Evolutionary conservation across 2,888 invertebrate species (phyloP).

Genomic region (Epistrophella euchroma): DNA sequence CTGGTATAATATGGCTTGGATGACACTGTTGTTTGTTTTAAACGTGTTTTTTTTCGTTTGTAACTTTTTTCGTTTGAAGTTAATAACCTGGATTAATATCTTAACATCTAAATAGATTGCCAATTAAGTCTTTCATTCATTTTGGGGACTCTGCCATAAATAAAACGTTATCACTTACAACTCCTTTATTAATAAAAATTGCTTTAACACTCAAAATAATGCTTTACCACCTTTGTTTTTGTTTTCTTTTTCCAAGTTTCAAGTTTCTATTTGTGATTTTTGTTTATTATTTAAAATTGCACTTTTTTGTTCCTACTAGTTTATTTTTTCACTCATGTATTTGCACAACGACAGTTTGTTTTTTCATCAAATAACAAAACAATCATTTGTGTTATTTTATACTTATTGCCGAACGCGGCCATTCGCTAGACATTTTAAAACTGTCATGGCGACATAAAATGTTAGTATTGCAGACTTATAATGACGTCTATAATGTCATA

Average conservation of each 20-base stretch:
- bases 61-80: slow-evolving; percentile 32
- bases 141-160: slow-evolving; percentile 1
- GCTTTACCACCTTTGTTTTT: slow-evolving; percentile 2
- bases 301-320: not conserved
- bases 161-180: not conserved
- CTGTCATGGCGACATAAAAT: not conserved
- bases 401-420: not conserved
- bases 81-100: slow-evolving; percentile 56
- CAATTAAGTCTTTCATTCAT: slow-evolving; percentile 41
- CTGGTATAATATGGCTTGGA: not conserved
- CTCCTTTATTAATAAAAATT: slow-evolving; percentile 5
- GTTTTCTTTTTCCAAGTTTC: slow-evolving; percentile 1
- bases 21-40: slow-evolving; percentile 45
- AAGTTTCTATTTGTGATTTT: not conserved
- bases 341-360: slow-evolving; percentile 43
- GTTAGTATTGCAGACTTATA: not conserved
- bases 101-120: slow-evolving; percentile 36
- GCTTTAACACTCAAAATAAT: slow-evolving; percentile 13
- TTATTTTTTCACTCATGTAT: slow-evolving; percentile 33
- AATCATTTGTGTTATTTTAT: slow-evolving; percentile 16
- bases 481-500: not conserved
- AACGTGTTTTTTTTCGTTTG: slow-evolving; percentile 44
- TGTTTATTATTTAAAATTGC: slow-evolving; percentile 35
- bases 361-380: slow-evolving; percentile 45
- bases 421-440: not conserved